These are phyloP conservation scores for Rhabdophis nuchalis DNA, from an alignment of 2,797 vertebrate genomes.

Conservation along the genomic window DNA sequence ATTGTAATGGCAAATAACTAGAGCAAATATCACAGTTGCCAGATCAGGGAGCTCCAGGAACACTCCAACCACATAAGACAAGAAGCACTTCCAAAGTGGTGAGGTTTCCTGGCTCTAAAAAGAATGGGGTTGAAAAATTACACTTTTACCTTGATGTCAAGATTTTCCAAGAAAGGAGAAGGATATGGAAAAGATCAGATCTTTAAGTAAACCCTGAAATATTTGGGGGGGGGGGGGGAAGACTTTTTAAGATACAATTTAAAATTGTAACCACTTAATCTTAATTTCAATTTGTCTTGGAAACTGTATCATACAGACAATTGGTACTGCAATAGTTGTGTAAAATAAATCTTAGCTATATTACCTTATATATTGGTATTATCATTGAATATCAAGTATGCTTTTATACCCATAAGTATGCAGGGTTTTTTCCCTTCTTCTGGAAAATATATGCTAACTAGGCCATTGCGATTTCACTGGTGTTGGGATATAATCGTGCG, in stretches of 20 bases:
- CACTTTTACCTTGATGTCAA: not conserved
- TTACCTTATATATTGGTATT: not conserved
- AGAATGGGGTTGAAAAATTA: not conserved
- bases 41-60: not conserved
- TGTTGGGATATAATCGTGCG: not conserved
- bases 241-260: not conserved
- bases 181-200: not conserved
- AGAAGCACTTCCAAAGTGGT: not conserved
- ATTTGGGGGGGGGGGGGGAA: not conserved
- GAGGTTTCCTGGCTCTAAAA: not conserved
- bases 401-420: not conserved
- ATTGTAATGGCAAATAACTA: not conserved
- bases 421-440: no score
- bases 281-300: not conserved
- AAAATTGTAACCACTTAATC: not conserved
- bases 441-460: not conserved
- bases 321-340: not conserved
- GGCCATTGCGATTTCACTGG: not conserved
- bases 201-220: not conserved
- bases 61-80: not conserved
- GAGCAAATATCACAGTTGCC: not conserved
- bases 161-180: not conserved
- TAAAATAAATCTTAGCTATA: not conserved
- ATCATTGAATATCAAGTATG: not conserved
- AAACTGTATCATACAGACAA: not conserved